These are phyloP conservation scores for Scolopax rusticola DNA, from an alignment of 2,797 vertebrate species.

Conservation along the genomic window DNA sequence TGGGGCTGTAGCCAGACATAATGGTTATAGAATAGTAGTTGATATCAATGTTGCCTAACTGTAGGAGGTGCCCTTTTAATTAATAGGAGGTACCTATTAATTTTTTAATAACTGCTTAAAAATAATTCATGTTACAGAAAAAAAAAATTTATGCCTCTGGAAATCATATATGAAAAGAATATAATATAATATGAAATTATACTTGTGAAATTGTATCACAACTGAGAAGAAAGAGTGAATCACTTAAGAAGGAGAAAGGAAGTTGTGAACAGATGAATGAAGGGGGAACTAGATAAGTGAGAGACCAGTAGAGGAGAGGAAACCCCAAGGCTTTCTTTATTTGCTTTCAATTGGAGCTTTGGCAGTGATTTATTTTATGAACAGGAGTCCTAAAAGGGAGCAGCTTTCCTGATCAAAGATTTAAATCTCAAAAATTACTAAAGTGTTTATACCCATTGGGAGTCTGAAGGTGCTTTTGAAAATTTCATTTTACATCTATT, in stretches of 20 bases:
- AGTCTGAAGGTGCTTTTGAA: neutral
- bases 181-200: neutral
- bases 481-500: neutral
- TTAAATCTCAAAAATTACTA: neutral
- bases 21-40: neutral
- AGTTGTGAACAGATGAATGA: fast-evolving
- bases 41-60: neutral
- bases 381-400: neutral
- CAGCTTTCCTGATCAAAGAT: neutral
- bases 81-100: neutral
- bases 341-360: neutral
- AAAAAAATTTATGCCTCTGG: neutral
- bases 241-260: neutral
- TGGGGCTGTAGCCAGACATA: neutral
- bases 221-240: neutral
- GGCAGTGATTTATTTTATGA: neutral
- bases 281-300: neutral
- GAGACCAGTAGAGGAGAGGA: neutral
- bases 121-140: neutral
- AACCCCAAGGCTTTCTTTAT: neutral
- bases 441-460: neutral
- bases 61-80: neutral
- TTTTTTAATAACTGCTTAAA: neutral
- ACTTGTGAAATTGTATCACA: neutral
- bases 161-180: neutral